Evolutionary conservation across 2,797 vertebrate species (phyloP).

Genomic region (Cynopterus sphinx): DNA sequence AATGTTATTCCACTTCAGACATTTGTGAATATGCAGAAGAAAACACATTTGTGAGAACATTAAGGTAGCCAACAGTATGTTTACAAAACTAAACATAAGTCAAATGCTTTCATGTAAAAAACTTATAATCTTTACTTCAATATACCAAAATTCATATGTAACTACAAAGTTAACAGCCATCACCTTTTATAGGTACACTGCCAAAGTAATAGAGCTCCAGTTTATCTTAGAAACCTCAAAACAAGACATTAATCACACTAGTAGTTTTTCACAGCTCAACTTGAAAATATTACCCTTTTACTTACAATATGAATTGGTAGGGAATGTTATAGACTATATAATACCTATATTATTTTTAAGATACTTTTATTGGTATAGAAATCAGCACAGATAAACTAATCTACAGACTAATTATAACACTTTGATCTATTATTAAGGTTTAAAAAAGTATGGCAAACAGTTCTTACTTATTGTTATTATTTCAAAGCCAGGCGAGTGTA

Average conservation of each 20-base stretch:
- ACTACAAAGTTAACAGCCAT: not conserved
- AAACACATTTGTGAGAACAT: not conserved
- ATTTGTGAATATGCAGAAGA: not conserved
- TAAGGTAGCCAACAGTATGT: not conserved
- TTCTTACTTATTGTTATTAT: not conserved
- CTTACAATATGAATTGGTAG: not conserved
- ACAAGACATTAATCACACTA: not conserved
- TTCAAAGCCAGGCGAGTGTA: not conserved
- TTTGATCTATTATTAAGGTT: not conserved
- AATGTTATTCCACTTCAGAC: not conserved
- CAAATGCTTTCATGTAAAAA: not conserved
- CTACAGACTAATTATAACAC: not conserved
- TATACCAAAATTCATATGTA: not conserved
- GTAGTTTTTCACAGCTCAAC: not conserved
- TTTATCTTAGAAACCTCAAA: not conserved
- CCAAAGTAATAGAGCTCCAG: not conserved
- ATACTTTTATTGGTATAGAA: not conserved
- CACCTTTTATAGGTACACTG: not conserved
- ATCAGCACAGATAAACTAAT: not conserved
- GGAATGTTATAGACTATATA: not conserved
- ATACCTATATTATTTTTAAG: not conserved
- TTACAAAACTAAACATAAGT: constrained; percentile 3
- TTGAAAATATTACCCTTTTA: not conserved
- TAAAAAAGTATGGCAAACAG: not conserved
- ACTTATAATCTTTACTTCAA: not conserved